A percentile compares a stretch with the other conserved stretches of the same genome.
phyloP scores from a whole-genome alignment of 2,888 invertebrate species.

The Tromatobia lineatoria region DNA sequence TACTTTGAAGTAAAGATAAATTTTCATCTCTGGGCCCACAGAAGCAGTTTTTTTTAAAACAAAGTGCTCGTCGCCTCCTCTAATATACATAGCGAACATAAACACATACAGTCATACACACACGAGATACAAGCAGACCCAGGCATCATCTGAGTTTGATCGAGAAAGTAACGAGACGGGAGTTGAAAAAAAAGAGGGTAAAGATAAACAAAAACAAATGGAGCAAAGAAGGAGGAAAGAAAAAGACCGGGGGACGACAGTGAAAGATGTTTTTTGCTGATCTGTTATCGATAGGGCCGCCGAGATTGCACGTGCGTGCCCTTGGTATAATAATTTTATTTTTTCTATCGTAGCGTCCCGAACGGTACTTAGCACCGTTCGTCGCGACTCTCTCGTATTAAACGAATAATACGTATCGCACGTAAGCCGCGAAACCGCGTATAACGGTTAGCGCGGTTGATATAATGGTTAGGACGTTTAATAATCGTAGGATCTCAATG shows the following conservation, averaged over 20 bases:
- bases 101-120: conserved; percentile 4
- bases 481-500: conserved; percentile 52
- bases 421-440: conserved; percentile 48
- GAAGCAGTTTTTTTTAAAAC: background rate
- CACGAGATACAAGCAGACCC: conserved; percentile 44
- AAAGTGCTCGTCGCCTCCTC: conserved; percentile 18
- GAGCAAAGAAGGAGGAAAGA: conserved; percentile 16
- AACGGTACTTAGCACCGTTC: conserved; percentile 56
- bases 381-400: conserved; percentile 67
- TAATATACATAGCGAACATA: conserved; percentile 3
- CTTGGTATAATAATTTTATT: conserved; percentile 76
- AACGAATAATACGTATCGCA: conserved; percentile 59
- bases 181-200: conserved; percentile 12
- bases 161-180: conserved; percentile 19
- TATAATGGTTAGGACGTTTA: conserved; percentile 63
- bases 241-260: conserved; percentile 55
- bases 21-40: background rate
- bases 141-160: conserved; percentile 35
- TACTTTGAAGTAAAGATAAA: background rate
- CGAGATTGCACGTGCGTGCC: conserved; percentile 52
- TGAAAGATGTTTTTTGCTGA: conserved; percentile 73
- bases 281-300: conserved; percentile 73
- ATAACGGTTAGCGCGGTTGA: conserved; percentile 59
- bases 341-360: conserved; percentile 72
- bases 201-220: conserved; percentile 26